Evolutionary conservation across 1,140 invertebrate species (phyloP).

Genomic region (Drosophila sulfurigaster): DNA sequence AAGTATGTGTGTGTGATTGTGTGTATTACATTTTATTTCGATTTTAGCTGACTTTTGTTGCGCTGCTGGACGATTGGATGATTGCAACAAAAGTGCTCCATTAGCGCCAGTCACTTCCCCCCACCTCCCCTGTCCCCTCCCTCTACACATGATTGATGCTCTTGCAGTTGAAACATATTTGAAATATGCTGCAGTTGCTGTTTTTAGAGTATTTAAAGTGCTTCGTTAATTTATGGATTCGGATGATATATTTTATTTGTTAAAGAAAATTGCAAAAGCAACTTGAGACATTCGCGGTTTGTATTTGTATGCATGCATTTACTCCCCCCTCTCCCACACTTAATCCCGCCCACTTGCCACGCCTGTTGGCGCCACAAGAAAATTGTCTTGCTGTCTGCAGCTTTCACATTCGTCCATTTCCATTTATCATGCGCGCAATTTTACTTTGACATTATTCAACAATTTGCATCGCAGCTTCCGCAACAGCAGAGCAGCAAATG

Average conservation of each 20-base stretch:
- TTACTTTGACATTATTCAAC: slow-evolving; percentile 76
- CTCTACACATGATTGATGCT: slow-evolving; percentile 15
- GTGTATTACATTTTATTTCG: slow-evolving; percentile 47
- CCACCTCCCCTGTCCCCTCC: background rate
- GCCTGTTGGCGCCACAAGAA: slow-evolving; percentile 2
- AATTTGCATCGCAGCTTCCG: slow-evolving; percentile 77
- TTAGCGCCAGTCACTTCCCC: slow-evolving; percentile 31
- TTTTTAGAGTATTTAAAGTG: background rate
- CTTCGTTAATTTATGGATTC: no score
- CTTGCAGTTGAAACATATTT: background rate
- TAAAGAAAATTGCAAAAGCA: no score
- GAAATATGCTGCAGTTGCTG: background rate
- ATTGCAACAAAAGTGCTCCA: slow-evolving; percentile 53
- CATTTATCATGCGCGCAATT: slow-evolving; percentile 65
- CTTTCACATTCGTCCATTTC: slow-evolving; percentile 48
- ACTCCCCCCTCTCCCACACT: background rate
- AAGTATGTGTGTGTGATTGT: slow-evolving; percentile 8
- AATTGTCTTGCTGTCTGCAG: slow-evolving; percentile 30
- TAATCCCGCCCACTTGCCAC: slow-evolving; percentile 4
- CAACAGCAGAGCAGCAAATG: slow-evolving; percentile 33
- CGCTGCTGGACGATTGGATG: slow-evolving; percentile 15
- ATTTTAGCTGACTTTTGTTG: slow-evolving; percentile 48
- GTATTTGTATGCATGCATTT: background rate
- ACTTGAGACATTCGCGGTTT: background rate
- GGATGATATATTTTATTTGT: no score